Percentiles rank a stretch among this genome's conserved stretches.
Conservation (phyloP, 1,140 invertebrate species). For the Colletes latitarsis region DNA sequence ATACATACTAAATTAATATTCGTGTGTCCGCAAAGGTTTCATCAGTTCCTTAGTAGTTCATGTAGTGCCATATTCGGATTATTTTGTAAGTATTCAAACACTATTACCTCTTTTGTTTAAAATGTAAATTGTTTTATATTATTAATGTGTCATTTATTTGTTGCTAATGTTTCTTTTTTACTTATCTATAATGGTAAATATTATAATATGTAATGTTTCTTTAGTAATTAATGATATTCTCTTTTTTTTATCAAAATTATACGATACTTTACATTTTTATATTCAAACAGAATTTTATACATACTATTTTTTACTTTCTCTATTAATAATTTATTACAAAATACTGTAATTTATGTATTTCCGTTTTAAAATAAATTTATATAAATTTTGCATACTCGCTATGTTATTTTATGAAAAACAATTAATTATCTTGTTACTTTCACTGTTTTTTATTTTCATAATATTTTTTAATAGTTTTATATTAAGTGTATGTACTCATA, state of each 20-base stretch:
- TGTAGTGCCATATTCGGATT: constrained; percentile 50
- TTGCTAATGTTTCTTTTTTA: background rate
- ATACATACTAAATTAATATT: constrained; percentile 47
- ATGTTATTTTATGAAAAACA: background rate
- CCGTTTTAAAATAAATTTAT: background rate
- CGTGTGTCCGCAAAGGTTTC: constrained; percentile 32
- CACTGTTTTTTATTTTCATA: background rate
- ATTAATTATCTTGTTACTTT: background rate
- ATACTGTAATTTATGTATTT: background rate
- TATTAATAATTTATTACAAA: background rate
- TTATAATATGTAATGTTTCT: background rate
- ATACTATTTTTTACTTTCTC: background rate
- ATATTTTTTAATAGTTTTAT: background rate
- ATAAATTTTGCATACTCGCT: background rate
- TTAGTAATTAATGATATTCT: background rate
- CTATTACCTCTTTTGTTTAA: constrained; percentile 7
- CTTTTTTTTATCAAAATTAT: background rate
- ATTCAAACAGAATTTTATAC: background rate
- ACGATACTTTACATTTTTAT: background rate
- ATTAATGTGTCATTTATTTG: background rate
- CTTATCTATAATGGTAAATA: constrained; percentile 29
- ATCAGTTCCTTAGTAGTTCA: constrained; percentile 46
- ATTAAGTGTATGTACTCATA: background rate
- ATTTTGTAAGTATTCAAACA: constrained; percentile 38
- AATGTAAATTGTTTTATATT: constrained; percentile 11